A percentile compares a stretch with the other conserved stretches of the same genome.
These are phyloP conservation scores for Doryteuthis pealeii DNA, from an alignment of 1,140 invertebrate genomes.

Conservation along the genomic window DNA sequence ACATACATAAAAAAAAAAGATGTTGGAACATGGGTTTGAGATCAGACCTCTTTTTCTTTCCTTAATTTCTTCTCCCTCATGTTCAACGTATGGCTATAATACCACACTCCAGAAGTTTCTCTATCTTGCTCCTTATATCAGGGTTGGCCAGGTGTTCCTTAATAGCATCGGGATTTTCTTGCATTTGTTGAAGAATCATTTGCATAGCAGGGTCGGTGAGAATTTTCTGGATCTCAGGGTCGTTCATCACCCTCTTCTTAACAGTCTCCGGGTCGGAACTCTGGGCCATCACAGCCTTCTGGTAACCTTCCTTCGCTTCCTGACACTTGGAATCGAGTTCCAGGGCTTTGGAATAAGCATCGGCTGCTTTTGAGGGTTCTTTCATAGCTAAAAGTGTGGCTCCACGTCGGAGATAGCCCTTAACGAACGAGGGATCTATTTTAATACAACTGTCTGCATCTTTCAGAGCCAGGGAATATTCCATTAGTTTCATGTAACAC, in stretches of 20 bases:
- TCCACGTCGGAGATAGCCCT: constrained; percentile 91
- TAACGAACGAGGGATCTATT: constrained; percentile 92
- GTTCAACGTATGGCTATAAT: constrained; percentile 91
- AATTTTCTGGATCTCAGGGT: constrained; percentile 96
- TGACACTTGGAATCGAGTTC: constrained; percentile 91
- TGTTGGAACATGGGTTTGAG: too few species aligned
- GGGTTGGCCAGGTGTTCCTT: constrained; percentile 96
- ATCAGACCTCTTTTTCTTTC: too few species aligned
- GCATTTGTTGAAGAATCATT: constrained; percentile 99
- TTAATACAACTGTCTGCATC: constrained; percentile 97
- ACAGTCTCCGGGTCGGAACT: constrained; percentile 90
- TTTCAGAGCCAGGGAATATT: constrained; percentile 94
- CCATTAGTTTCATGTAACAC: constrained; percentile 94
- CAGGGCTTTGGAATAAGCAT: constrained; percentile 91
- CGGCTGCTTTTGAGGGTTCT: constrained; percentile 80
- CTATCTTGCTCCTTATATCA: constrained; percentile 94
- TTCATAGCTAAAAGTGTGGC: constrained; percentile 89
- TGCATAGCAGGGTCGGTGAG: constrained; percentile 97
- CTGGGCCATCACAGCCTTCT: constrained; percentile 74
- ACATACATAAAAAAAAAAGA: too few species aligned
- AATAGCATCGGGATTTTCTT: constrained; percentile 84
- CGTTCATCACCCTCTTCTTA: constrained; percentile 90
- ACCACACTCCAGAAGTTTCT: constrained; percentile 95
- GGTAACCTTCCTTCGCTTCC: constrained; percentile 88
- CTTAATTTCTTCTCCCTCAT: too few species aligned